Evolutionary conservation across 2,113 vertebrate species (phyloP).

Genomic region (Toxotes jaculatrix): DNA sequence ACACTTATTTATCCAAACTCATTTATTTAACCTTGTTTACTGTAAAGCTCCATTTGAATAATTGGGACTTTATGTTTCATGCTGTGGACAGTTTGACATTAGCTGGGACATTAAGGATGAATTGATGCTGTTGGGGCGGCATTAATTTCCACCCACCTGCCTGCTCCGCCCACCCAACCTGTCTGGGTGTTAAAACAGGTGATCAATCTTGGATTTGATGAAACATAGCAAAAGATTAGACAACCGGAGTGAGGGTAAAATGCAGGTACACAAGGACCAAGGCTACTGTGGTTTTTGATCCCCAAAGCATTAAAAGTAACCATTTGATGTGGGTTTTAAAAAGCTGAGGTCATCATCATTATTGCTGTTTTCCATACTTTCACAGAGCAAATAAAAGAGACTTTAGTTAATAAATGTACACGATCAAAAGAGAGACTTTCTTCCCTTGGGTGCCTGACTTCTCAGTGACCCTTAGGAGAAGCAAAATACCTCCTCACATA

Average conservation of each 20-base stretch:
- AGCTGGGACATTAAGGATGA: conserved; percentile 46
- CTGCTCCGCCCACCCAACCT: conserved; percentile 24
- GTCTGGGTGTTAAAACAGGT: conserved; percentile 18
- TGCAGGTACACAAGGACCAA: not conserved
- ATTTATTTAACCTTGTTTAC: conserved; percentile 54
- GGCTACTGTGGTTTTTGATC: not conserved
- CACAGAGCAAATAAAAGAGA: not conserved
- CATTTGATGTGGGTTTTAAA: not conserved
- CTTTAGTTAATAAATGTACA: not conserved
- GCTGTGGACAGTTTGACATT: conserved; percentile 56
- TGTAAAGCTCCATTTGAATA: conserved; percentile 38
- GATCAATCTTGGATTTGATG: conserved; percentile 51
- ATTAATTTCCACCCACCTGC: conserved; percentile 45
- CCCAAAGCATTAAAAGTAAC: too few species aligned
- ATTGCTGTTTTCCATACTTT: not conserved
- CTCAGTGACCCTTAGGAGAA: conserved; percentile 41
- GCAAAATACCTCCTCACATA: conserved; percentile 23
- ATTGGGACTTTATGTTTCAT: conserved; percentile 34
- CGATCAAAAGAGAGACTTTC: not conserved
- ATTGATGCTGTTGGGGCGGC: conserved; percentile 35
- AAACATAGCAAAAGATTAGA: conserved; percentile 1
- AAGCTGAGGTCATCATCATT: too few species aligned
- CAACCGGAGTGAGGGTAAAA: not conserved
- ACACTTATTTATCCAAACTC: conserved; percentile 7
- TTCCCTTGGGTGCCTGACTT: conserved; percentile 19